A percentile compares a stretch with the other conserved stretches of the same genome.
Conservation (phyloP, 92 coral and sea anemone species). For the Siderastrea radians region DNA sequence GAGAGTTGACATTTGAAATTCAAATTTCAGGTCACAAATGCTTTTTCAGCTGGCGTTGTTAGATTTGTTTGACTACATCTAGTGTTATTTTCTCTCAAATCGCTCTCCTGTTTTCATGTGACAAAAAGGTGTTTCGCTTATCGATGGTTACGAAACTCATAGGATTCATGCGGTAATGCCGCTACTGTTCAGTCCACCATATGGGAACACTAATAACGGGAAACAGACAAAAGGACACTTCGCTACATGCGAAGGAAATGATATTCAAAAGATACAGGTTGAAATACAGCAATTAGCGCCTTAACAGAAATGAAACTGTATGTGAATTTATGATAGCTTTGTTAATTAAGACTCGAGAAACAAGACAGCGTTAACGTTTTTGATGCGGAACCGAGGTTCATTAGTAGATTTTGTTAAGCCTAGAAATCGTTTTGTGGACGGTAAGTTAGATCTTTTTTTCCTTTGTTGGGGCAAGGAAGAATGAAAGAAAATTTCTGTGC, state of each 20-base stretch:
- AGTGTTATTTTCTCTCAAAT: neutral
- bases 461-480: neutral
- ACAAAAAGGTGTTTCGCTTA: neutral
- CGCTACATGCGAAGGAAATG: constrained; percentile 22
- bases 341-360: constrained; percentile 22
- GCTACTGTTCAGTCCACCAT: neutral
- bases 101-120: neutral
- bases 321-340: constrained; percentile 32
- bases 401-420: too few relatives aligned
- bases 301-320: constrained; percentile 20
- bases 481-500: neutral
- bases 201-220: neutral
- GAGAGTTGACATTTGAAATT: constrained; percentile 35
- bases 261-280: constrained; percentile 32
- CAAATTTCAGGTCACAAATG: constrained; percentile 27
- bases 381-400: neutral
- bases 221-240: constrained; percentile 19
- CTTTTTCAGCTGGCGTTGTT: constrained; percentile 23
- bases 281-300: constrained; percentile 24
- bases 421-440: neutral
- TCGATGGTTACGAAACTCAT: neutral
- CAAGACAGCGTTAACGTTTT: neutral
- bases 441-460: too few relatives aligned
- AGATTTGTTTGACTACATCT: constrained; percentile 4
- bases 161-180: neutral